Evolutionary conservation across 2,113 vertebrate genomes (phyloP), one percentile per base, ranked within the genome.

Genomic region (Tychaedon coryphoeus): DNA sequence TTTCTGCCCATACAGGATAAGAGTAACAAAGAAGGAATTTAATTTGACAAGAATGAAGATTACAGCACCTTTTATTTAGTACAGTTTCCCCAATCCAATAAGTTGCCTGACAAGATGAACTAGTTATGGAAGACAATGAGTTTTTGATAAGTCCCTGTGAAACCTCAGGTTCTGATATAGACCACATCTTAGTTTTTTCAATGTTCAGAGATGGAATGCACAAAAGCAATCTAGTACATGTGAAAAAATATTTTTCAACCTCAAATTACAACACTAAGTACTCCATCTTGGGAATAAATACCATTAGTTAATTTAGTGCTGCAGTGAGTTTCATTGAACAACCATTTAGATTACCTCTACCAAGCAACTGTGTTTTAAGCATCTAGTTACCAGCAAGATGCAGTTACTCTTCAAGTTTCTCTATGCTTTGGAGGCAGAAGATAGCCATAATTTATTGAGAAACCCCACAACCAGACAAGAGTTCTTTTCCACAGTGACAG

Each of bases 51-150:
- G 48, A 90, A 90, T 19, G 24, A 93, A 95, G 90, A 97, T 94
- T 96, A 96, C 93, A 97, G 95, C 95, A 97, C 94, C 95, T 95
- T 96, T 96, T 96, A 97, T 96, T 97, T 95, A 94, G 79, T 95
- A 95, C 85, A 95, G 82, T 93, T 95, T 64, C 83, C 92, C 56
- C 90, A 71, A 31, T 88, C 61, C 74, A 77, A 12, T 81, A 88
- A 83, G 88, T 95, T 93, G 88, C 95, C 90, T 96, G 96, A 95
- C 94, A 96, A 79, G 71, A 82, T 93, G 74, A 93, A 93, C 74
- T 69, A 93, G 72, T 95, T 92, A 95, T 64, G 94, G 96, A 96
- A 95, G 93, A 97, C 95, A 90, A 86, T 93, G 92, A 92, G 53
- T 88, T 94, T 38, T 13, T 14, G 4, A 1, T 57, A 95, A 92